A percentile compares a stretch with the other conserved stretches of the same genome.
phyloP scores from a whole-genome alignment of 2,888 invertebrate species.

The Tanytarsus gracilentus region DNA sequence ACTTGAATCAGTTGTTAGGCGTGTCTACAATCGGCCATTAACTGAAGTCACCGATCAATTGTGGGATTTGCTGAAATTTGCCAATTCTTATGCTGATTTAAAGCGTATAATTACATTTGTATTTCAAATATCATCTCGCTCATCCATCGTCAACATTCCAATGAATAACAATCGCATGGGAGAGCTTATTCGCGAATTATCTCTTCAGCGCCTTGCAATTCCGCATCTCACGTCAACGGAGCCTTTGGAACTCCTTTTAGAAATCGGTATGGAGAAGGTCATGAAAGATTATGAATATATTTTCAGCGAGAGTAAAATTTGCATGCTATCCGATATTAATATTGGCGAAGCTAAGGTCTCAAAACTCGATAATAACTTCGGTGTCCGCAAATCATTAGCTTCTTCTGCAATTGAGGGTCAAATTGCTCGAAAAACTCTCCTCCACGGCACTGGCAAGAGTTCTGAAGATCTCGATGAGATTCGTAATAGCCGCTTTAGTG shows the following conservation, averaged over 20 bases:
- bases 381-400: conserved; percentile 40
- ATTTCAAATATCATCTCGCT: conserved; percentile 23
- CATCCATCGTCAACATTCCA: conserved; percentile 37
- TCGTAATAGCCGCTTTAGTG: conserved; percentile 40
- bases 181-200: conserved; percentile 41
- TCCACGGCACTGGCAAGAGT: background rate
- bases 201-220: conserved; percentile 41
- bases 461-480: conserved; percentile 34
- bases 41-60: conserved; percentile 41
- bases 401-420: conserved; percentile 36
- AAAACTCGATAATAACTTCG: conserved; percentile 30
- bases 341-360: conserved; percentile 26
- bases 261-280: conserved; percentile 42
- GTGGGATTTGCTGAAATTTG: conserved; percentile 41
- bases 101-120: conserved; percentile 16
- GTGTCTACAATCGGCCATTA: conserved; percentile 35
- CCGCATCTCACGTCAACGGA: conserved; percentile 41
- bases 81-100: conserved; percentile 24
- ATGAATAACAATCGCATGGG: conserved; percentile 41
- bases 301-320: conserved; percentile 40
- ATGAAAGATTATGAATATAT: conserved; percentile 42
- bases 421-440: conserved; percentile 3
- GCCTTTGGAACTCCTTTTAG: conserved; percentile 41
- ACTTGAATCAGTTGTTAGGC: conserved; percentile 39
- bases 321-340: conserved; percentile 36